Conservation (phyloP, 2,113 vertebrate genomes). For the Corydoras sp. region DNA sequence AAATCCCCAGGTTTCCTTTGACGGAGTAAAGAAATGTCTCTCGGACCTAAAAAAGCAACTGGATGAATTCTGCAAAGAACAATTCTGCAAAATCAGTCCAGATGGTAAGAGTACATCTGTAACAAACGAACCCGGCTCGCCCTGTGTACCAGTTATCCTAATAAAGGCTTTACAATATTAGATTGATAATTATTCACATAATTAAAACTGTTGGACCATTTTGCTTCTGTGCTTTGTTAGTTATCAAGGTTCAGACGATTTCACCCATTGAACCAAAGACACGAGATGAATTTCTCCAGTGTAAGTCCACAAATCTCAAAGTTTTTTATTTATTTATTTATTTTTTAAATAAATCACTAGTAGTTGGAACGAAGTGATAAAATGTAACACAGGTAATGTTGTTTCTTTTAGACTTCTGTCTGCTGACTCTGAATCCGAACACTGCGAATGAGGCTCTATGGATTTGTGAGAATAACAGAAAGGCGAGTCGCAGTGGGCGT, state of each 20-base stretch:
- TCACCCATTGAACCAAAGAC: conserved; percentile 26
- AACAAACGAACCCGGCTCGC: too few relatives aligned
- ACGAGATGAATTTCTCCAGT: conserved; percentile 37
- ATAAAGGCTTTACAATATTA: background rate
- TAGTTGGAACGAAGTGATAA: background rate
- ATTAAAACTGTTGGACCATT: background rate
- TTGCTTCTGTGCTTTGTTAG: conserved; percentile 8
- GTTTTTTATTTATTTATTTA: too few relatives aligned
- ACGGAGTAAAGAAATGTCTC: conserved; percentile 23
- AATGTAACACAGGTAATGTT: background rate
- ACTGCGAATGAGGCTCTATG: conserved; percentile 45
- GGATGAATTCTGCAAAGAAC: conserved; percentile 12
- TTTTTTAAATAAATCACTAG: background rate
- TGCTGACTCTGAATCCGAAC: conserved; percentile 45
- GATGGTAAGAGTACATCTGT: conserved; percentile 9
- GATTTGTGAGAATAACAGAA: conserved; percentile 42
- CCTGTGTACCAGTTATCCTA: too few relatives aligned
- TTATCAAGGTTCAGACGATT: conserved; percentile 29
- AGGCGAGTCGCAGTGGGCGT: conserved; percentile 34
- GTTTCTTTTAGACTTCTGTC: conserved; percentile 28
- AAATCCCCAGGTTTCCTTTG: conserved; percentile 27
- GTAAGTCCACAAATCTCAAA: conserved; percentile 22
- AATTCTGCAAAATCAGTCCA: conserved; percentile 25
- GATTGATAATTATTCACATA: background rate
- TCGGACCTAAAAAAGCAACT: conserved; percentile 30